Conservation (phyloP, 2,113 vertebrate species). For the Burhinus oedicnemus region DNA sequence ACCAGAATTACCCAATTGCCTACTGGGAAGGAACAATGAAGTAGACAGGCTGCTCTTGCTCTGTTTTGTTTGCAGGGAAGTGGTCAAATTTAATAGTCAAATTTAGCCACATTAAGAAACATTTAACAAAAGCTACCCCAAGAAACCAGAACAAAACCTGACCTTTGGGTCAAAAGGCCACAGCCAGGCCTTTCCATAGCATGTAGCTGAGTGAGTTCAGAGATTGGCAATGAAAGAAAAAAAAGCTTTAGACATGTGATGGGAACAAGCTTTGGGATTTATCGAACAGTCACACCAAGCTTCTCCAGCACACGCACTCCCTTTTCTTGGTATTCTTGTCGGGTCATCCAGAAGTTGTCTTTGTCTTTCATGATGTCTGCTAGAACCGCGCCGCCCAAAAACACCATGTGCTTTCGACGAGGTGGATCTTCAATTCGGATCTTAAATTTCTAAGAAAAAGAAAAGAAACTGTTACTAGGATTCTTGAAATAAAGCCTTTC, state of each 20-base stretch:
- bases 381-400: constrained; percentile 93
- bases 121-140: constrained; percentile 76
- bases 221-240: constrained; percentile 74
- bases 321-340: constrained; percentile 97
- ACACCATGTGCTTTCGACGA: constrained; percentile 98
- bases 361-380: constrained; percentile 99
- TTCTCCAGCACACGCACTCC: constrained; percentile 97
- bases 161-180: constrained; percentile 76
- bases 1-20: constrained; percentile 69
- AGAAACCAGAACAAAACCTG: constrained; percentile 75
- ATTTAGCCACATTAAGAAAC: constrained; percentile 77
- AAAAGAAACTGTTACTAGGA: not conserved
- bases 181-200: constrained; percentile 72
- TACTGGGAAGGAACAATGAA: constrained; percentile 71
- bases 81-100: constrained; percentile 75
- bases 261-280: constrained; percentile 76
- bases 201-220: constrained; percentile 78
- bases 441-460: constrained; percentile 91
- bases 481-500: not conserved
- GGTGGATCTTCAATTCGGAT: constrained; percentile 97
- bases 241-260: constrained; percentile 64
- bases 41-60: constrained; percentile 68
- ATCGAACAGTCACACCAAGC: constrained; percentile 98
- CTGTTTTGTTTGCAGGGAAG: constrained; percentile 70
- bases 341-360: constrained; percentile 99